Evolutionary conservation across 2,888 invertebrate genomes (phyloP), one percentile per base, ranked within the genome.

Genomic region (Pollenia labialis): DNA sequence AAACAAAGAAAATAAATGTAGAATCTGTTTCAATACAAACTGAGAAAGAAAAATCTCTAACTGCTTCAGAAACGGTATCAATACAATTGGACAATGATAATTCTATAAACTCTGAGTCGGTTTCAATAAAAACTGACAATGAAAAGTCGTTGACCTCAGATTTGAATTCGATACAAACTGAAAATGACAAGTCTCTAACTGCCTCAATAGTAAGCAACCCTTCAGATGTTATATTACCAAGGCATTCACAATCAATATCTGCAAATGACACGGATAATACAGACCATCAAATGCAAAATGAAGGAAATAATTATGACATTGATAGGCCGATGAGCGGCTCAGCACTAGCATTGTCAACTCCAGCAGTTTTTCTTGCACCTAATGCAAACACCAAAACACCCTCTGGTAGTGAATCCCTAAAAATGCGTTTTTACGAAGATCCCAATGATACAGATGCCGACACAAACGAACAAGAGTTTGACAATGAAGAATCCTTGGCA

Each of bases 221-320:
- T 3, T 64, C 81, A n/a, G 80, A 80, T 56, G 18, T 18, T 48
- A 18, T 8, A 54, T 82, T 4, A 56, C 85, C 50, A 23, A 60
- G 58, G 11, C 48, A 64, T 18, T 23, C 79, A 40, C 18, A 56
- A 8, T 42, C 60, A 7, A 52, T 79, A 4, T 42, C 56, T 3
- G 54, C 42, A 10, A 54, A 54, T 42, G 79, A 68, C 7, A 85
- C 88, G 71, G 89, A 75, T 66, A 89, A 90, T 88, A 89, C 89
- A 7, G 90, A 91, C 69, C 89, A 90, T 64, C 90, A 91, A 85
- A 90, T 91, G 88, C 90, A 91, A 87, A 90, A 90, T 0, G 90
- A 89, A 18, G 81, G 79, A 0, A 44, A 71, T 66, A 74, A 75
- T 23, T 56, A 66, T 82, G 75, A 75, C 1, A 42, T 68, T 1